Evolutionary conservation across 2,888 invertebrate genomes (phyloP).

Genomic region (Meta bourneti): DNA sequence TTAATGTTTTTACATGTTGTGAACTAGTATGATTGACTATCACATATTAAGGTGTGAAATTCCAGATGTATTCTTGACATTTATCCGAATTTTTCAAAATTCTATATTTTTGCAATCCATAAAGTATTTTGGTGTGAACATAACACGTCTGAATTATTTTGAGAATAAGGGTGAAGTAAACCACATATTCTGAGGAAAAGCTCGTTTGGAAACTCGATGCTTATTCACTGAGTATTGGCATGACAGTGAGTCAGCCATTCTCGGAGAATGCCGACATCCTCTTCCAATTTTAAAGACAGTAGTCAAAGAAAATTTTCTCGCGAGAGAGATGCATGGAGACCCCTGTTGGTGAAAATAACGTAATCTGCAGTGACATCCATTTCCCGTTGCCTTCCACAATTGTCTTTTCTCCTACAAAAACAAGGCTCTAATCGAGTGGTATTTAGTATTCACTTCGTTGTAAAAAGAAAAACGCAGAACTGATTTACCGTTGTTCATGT

Average conservation of each 20-base stretch:
- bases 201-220: not conserved
- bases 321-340: not conserved
- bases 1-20: too few species aligned
- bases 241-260: not conserved
- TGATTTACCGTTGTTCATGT: not conserved
- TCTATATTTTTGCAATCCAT: too few species aligned
- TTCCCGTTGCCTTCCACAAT: not conserved
- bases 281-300: not conserved
- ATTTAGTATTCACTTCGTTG: not conserved
- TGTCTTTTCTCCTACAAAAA: not conserved
- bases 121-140: not conserved
- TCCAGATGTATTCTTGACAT: too few species aligned
- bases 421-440: not conserved
- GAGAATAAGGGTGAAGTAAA: not conserved
- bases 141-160: not conserved
- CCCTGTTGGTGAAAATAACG: not conserved
- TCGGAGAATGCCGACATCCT: not conserved
- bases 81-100: too few species aligned
- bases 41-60: too few species aligned
- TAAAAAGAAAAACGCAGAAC: not conserved
- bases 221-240: not conserved
- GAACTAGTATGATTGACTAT: too few species aligned
- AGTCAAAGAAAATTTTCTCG: not conserved
- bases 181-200: not conserved
- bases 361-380: not conserved